Evolutionary conservation across 2,888 invertebrate genomes (phyloP).

Genomic region (Pammene fasciana): DNA sequence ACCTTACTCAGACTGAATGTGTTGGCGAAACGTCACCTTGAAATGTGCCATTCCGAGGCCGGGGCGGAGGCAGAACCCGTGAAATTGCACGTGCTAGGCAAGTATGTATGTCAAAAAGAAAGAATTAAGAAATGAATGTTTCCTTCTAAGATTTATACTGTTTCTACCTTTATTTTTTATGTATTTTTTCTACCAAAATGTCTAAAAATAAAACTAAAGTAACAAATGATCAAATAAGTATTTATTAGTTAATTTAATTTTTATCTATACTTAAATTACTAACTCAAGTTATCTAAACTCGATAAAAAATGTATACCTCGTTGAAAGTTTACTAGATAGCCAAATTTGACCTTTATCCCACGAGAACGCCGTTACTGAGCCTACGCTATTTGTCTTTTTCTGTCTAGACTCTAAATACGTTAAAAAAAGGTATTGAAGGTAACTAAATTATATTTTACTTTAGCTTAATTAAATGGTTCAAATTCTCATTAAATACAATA

Average conservation of each 20-base stretch:
- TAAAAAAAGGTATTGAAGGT: background rate
- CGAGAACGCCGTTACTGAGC: background rate
- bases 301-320: too few species aligned
- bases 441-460: background rate
- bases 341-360: too few species aligned
- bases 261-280: too few species aligned
- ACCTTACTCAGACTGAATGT: background rate
- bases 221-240: too few species aligned
- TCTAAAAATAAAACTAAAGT: too few species aligned
- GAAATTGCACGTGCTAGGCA: slow-evolving; percentile 17
- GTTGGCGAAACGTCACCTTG: background rate
- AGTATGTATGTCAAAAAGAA: background rate
- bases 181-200: too few species aligned
- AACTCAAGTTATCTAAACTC: too few species aligned
- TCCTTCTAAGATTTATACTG: background rate
- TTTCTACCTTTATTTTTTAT: too few species aligned
- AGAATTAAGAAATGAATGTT: background rate
- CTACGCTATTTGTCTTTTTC: background rate
- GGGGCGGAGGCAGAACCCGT: background rate
- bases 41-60: background rate
- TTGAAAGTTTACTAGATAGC: too few species aligned
- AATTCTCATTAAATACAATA: too few species aligned
- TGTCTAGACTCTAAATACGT: background rate
- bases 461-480: too few species aligned
- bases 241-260: too few species aligned